phyloP scores from a whole-genome alignment of 2,113 vertebrate genomes.

The Herpetotheres cachinnans region DNA sequence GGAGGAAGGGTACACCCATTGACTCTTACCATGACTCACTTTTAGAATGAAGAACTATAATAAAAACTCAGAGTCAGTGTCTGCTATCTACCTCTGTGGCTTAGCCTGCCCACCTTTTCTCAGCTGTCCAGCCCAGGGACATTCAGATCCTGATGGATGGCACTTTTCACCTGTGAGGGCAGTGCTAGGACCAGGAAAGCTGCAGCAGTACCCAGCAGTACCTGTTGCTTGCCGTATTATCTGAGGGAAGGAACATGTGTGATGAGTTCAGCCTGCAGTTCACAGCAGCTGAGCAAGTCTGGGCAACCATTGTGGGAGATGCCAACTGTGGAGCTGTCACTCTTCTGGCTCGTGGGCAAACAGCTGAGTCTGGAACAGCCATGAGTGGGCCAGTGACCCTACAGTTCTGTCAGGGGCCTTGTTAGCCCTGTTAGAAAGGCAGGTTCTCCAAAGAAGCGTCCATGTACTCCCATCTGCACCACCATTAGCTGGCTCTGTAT shows the following conservation, averaged over 20 bases:
- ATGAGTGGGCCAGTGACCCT: neutral
- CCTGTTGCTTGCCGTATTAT: neutral
- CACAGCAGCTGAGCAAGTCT: neutral
- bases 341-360: neutral
- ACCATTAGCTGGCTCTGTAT: neutral
- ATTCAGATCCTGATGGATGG: neutral
- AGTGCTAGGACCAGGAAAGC: neutral
- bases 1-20: neutral
- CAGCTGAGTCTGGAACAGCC: neutral
- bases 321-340: neutral
- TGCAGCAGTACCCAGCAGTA: neutral
- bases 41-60: neutral
- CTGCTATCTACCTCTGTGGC: neutral
- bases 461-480: neutral
- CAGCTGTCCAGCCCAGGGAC: neutral
- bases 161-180: neutral
- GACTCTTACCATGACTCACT: neutral
- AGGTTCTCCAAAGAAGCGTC: neutral
- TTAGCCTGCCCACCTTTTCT: neutral
- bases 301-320: rapidly evolving
- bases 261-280: neutral
- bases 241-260: rapidly evolving
- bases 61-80: neutral
- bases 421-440: neutral
- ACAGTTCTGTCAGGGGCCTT: rapidly evolving